Evolutionary conservation across 2,888 invertebrate species (phyloP), one percentile per base, ranked within the genome.

Genomic region (Ichneumoninae sp.): DNA sequence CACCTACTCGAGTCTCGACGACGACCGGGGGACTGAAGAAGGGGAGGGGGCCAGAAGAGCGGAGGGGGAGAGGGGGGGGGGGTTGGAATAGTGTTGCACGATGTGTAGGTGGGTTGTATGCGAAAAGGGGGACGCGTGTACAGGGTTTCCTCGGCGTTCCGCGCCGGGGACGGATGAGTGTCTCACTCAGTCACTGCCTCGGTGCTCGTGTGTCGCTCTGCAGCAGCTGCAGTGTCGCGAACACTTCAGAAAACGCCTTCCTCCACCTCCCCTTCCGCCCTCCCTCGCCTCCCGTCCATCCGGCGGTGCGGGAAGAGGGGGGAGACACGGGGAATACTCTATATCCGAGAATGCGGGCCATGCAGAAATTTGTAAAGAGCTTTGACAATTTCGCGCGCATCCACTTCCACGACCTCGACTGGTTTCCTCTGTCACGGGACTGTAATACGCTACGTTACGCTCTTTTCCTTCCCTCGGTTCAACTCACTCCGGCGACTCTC

Each of bases 371-470:
- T 88, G 87, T 85, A 87, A 88, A 89, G 84, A 84, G 87, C 90
- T 90, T 89, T 88, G 88, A 89, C 88, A 88, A 89, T 91, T 89
- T 88, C 80, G 83, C 82, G 70, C 86, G 66, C 84, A 87, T 86
- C 86, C 83, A 83, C 69, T 63, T 69, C 69, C 73, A 78, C 63
- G 80, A 75, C 84, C 81, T 82, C 81, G 79, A 66, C 82, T 86
- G 87, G 87, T 88, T 83, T 88, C 13, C 22, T 68, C 33, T 36
- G 33, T 83, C 87, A 81, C 86, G 86, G 85, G 84, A 85, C 87
- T 87, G 36, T 63, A 52, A 26, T 33, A 75, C 71, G 57, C 75
- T 57, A 60, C 52, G 47, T 75, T 81, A 71, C 70, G 84, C 70
- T 70, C 66, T 57, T 44, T 60, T 86, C 86, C 87, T 87, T 76